These are phyloP conservation scores for Palythoa caribaeorum DNA, from an alignment of 92 coral and sea anemone genomes.

Conservation along the genomic window DNA sequence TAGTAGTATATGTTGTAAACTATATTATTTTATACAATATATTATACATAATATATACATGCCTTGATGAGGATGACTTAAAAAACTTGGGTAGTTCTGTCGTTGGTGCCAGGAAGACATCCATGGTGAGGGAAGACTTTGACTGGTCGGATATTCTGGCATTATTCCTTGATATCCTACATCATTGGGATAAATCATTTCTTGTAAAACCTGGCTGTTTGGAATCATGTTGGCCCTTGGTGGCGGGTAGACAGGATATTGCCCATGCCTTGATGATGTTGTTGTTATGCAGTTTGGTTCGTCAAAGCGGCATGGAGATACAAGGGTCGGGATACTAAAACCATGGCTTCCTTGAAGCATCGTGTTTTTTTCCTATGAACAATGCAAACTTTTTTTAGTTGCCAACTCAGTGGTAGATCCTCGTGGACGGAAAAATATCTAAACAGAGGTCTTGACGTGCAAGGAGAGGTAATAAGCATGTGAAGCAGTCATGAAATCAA, in stretches of 20 bases:
- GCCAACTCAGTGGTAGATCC: not conserved
- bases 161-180: slow-evolving; percentile 78
- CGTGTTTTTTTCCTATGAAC: slow-evolving; percentile 1
- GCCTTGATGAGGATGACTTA: slow-evolving; percentile 90
- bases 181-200: slow-evolving; percentile 84
- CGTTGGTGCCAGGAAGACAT: slow-evolving; percentile 78
- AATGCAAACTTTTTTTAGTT: not conserved
- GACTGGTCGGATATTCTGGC: slow-evolving; percentile 78
- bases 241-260: slow-evolving; percentile 73
- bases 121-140: slow-evolving; percentile 68
- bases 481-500: slow-evolving; percentile 33
- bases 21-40: no score
- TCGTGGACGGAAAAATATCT: not conserved
- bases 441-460: slow-evolving; percentile 40
- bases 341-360: slow-evolving; percentile 85
- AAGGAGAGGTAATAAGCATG: slow-evolving; percentile 31
- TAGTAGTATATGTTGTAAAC: not conserved
- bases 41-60: not conserved
- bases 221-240: slow-evolving; percentile 73
- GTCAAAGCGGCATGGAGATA: slow-evolving; percentile 85
- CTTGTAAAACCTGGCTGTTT: slow-evolving; percentile 82
- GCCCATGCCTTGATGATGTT: slow-evolving; percentile 69
- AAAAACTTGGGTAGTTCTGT: slow-evolving; percentile 75
- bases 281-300: slow-evolving; percentile 76
- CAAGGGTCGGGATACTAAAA: slow-evolving; percentile 81